These are phyloP conservation scores for Xanthorhoe designata DNA, from an alignment of 2,888 invertebrate species.

Conservation along the genomic window DNA sequence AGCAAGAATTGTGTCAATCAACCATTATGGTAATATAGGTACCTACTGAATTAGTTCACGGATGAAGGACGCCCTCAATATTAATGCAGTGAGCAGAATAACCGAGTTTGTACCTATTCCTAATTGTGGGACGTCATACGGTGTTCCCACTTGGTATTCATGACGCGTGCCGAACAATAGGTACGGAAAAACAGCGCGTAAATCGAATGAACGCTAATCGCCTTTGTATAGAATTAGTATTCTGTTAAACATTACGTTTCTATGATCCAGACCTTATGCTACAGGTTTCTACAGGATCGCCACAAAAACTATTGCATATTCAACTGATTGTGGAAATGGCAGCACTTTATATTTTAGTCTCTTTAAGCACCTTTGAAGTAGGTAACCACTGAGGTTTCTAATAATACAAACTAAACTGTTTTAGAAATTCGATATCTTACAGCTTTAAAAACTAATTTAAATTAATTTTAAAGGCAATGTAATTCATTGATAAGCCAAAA, in stretches of 20 bases:
- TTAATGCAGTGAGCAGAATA: slow-evolving; percentile 59
- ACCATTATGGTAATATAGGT: slow-evolving; percentile 52
- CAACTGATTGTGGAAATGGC: no score
- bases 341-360: no score
- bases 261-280: not conserved
- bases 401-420: no score
- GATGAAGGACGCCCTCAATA: slow-evolving; percentile 61
- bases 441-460: no score
- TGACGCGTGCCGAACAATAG: slow-evolving; percentile 18
- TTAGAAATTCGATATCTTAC: no score
- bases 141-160: slow-evolving; percentile 50
- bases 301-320: not conserved
- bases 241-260: not conserved
- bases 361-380: no score
- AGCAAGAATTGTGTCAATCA: slow-evolving; percentile 34
- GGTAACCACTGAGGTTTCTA: no score
- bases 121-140: slow-evolving; percentile 46
- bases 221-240: slow-evolving; percentile 7
- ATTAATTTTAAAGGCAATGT: not conserved
- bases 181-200: slow-evolving; percentile 27
- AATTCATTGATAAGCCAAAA: no score
- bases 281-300: not conserved
- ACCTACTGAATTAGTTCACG: slow-evolving; percentile 55
- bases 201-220: slow-evolving; percentile 24
- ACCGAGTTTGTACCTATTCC: slow-evolving; percentile 57